These are phyloP conservation scores for Macrophya alboannulata DNA, from an alignment of 2,888 invertebrate species.

Conservation along the genomic window DNA sequence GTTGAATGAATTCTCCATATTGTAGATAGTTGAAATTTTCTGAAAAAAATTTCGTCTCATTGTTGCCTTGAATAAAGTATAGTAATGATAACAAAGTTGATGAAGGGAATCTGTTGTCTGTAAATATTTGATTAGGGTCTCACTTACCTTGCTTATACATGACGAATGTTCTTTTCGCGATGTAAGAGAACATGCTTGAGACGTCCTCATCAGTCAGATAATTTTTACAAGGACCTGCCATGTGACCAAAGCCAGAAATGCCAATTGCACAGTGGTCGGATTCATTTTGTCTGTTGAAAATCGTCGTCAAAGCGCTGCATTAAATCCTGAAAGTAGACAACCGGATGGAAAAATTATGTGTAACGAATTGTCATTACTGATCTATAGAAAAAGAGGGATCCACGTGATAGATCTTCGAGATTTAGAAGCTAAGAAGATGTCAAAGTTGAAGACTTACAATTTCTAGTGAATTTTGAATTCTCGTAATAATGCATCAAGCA, in stretches of 20 bases:
- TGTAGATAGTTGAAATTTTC: slow-evolving; percentile 81
- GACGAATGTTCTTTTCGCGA: slow-evolving; percentile 79
- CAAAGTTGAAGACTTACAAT: neutral
- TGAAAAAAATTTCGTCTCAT: slow-evolving; percentile 71
- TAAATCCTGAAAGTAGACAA: slow-evolving; percentile 67
- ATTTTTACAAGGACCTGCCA: slow-evolving; percentile 81
- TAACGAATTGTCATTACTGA: neutral
- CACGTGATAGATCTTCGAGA: too few relatives aligned
- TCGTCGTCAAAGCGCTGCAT: slow-evolving; percentile 64
- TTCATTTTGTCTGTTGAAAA: slow-evolving; percentile 60
- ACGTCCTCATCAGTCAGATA: slow-evolving; percentile 78
- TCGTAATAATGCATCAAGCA: neutral
- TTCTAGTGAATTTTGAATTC: neutral
- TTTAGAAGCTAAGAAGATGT: too few relatives aligned
- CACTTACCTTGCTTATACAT: slow-evolving; percentile 70
- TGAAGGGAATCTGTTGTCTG: slow-evolving; percentile 25
- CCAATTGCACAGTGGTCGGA: slow-evolving; percentile 79
- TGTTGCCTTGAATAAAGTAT: slow-evolving; percentile 77
- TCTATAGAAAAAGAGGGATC: too few relatives aligned
- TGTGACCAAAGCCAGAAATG: slow-evolving; percentile 83
- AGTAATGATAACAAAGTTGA: neutral
- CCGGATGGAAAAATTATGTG: neutral
- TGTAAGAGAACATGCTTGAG: slow-evolving; percentile 78
- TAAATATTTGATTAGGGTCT: slow-evolving; percentile 18
- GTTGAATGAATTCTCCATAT: too few relatives aligned